phyloP scores from a whole-genome alignment of 2,888 invertebrate species.

The Himalopsyche kuldschensis region DNA sequence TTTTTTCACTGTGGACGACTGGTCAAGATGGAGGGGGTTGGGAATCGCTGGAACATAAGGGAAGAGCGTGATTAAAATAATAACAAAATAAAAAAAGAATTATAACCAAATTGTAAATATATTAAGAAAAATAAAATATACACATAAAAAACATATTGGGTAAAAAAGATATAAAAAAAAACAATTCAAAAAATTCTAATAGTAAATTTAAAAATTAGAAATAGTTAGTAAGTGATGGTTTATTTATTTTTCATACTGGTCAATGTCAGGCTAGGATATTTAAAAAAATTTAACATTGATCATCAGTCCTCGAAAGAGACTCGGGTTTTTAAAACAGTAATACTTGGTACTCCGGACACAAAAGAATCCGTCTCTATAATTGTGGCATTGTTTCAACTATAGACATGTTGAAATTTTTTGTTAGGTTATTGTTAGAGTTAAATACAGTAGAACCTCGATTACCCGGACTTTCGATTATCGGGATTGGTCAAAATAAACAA shows the following conservation, averaged over 20 bases:
- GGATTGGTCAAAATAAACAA: no score
- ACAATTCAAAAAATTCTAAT: conserved; percentile 19
- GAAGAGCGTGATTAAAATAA: neutral
- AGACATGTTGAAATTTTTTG: no score
- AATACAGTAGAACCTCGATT: no score
- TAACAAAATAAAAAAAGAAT: conserved; percentile 2
- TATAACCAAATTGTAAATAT: conserved; percentile 31
- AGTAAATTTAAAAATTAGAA: neutral
- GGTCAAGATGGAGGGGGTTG: neutral
- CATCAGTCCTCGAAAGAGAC: no score
- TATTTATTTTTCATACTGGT: neutral
- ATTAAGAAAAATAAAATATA: conserved; percentile 31
- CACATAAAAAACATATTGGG: conserved; percentile 26
- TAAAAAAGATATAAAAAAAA: conserved; percentile 29
- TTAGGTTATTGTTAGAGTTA: no score
- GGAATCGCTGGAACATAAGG: neutral
- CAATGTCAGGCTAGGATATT: neutral
- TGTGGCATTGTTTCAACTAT: no score
- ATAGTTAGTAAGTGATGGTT: neutral
- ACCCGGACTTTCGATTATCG: no score
- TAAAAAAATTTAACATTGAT: no score
- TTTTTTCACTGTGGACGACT: neutral
- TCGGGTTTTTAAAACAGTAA: no score
- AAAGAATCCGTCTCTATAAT: no score
- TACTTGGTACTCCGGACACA: no score